phyloP scores from a whole-genome alignment of 1,140 invertebrate genomes.

The Megathymus violae region DNA sequence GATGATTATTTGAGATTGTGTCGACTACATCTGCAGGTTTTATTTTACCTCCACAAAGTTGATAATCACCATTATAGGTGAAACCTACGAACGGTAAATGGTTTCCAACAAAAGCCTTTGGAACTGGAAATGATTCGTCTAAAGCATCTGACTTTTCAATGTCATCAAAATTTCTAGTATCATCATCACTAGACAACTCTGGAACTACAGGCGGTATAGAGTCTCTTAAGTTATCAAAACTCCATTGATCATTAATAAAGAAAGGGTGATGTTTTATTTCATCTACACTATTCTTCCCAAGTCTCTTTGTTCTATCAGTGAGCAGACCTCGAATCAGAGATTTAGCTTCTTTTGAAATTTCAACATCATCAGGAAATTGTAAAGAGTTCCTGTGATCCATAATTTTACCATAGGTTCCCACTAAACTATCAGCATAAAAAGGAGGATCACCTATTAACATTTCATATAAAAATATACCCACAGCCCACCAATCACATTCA shows the following conservation, averaged over 20 bases:
- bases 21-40: slow-evolving; percentile 82
- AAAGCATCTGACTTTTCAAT: slow-evolving; percentile 95
- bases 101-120: slow-evolving; percentile 99
- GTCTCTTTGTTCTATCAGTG: slow-evolving; percentile 94
- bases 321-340: slow-evolving; percentile 96
- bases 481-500: slow-evolving; percentile 99
- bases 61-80: slow-evolving; percentile 97
- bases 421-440: slow-evolving; percentile 99
- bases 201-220: slow-evolving; percentile 98
- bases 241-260: slow-evolving; percentile 99
- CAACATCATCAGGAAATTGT: slow-evolving; percentile 96
- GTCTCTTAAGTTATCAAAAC: slow-evolving; percentile 97
- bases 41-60: slow-evolving; percentile 80
- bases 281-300: slow-evolving; percentile 96
- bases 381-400: slow-evolving; percentile 99
- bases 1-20: slow-evolving; percentile 86
- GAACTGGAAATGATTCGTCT: slow-evolving; percentile 96
- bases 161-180: slow-evolving; percentile 99
- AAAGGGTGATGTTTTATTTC: slow-evolving; percentile 98
- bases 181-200: slow-evolving; percentile 97
- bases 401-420: slow-evolving; percentile 99
- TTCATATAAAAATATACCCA: slow-evolving; percentile 99
- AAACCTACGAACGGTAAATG: slow-evolving; percentile 99
- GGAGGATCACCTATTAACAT: slow-evolving; percentile 99
- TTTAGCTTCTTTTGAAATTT: slow-evolving; percentile 96